Percentiles rank a stretch among this genome's conserved stretches.
These are phyloP conservation scores for Calcarius lapponicus DNA, from an alignment of 2,797 vertebrate genomes.

Conservation along the genomic window DNA sequence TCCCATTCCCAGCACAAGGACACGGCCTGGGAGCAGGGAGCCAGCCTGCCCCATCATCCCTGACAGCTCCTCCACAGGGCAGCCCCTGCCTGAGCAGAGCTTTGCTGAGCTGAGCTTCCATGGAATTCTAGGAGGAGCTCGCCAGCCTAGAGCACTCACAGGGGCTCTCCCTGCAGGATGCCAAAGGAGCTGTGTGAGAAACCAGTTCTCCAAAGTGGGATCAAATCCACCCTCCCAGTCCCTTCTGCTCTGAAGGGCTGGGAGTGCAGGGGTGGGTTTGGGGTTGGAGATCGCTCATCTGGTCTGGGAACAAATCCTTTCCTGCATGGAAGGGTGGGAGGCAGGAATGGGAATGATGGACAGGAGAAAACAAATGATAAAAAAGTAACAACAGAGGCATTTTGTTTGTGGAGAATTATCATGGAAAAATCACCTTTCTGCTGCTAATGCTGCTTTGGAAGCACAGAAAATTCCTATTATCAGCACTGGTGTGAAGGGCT, in stretches of 20 bases:
- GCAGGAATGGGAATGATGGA: background rate
- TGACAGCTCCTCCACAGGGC: background rate
- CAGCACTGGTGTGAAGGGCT: background rate
- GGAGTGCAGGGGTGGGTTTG: background rate
- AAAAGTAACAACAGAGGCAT: rapidly evolving
- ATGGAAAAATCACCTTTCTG: background rate
- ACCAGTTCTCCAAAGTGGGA: conserved; percentile 19
- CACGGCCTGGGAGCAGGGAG: background rate
- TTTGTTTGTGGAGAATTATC: background rate
- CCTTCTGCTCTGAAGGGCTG: background rate
- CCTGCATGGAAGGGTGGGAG: background rate
- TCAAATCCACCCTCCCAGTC: background rate
- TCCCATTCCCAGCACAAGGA: background rate
- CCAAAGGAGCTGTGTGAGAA: background rate
- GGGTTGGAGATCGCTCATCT: background rate
- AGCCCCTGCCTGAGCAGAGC: background rate
- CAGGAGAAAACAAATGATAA: background rate
- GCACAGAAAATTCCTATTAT: background rate
- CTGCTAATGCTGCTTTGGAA: background rate
- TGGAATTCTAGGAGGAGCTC: background rate
- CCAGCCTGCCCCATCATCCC: background rate
- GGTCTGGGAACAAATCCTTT: background rate
- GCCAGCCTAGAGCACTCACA: rapidly evolving
- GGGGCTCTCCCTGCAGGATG: background rate
- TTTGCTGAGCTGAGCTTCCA: background rate